phyloP scores from a whole-genome alignment of 2,113 vertebrate species.

The Heliornis fulica region DNA sequence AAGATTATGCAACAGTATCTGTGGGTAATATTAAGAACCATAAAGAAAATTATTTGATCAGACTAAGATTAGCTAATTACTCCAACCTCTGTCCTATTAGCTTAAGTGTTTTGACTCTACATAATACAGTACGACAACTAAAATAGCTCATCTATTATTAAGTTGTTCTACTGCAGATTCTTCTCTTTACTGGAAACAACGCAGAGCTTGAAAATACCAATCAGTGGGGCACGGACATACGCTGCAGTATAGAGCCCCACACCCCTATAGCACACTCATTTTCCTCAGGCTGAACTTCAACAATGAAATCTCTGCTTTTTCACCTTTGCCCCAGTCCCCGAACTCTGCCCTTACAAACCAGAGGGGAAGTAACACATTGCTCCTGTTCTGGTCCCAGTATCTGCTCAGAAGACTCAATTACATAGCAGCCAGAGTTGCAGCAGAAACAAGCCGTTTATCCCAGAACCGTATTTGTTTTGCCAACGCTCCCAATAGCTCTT shows the following conservation, averaged over 20 bases:
- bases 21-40: neutral
- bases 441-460: constrained; percentile 19
- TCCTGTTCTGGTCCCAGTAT: neutral
- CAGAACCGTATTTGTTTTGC: constrained; percentile 38
- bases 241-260: neutral
- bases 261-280: neutral
- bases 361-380: neutral
- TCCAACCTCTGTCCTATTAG: neutral
- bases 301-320: neutral
- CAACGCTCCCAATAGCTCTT: neutral
- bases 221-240: neutral
- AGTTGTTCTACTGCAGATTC: neutral
- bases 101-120: neutral
- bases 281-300: neutral
- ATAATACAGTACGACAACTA: neutral
- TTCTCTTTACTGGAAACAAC: neutral
- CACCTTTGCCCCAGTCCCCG: neutral
- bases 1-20: neutral
- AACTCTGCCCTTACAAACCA: neutral
- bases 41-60: neutral
- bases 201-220: neutral
- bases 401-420: constrained; percentile 26
- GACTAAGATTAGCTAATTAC: neutral
- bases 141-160: neutral
- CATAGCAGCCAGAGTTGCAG: neutral